Evolutionary conservation across 2,797 vertebrate species (phyloP).

Genomic region (Linurgus olivaceus): DNA sequence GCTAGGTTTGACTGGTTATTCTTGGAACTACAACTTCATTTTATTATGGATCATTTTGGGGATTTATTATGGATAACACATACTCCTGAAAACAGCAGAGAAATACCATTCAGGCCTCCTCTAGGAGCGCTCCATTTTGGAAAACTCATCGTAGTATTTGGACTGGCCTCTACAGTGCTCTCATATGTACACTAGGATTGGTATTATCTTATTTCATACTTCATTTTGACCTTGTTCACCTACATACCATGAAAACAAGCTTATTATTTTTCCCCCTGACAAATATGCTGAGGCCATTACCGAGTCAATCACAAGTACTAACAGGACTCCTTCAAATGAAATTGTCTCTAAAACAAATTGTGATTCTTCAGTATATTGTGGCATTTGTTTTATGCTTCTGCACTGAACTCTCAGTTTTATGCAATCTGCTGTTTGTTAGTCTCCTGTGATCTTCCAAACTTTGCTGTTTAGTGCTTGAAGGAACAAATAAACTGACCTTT

Average conservation of each 20-base stretch:
- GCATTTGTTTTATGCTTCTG: not conserved
- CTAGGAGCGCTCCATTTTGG: not conserved
- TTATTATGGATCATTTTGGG: not conserved
- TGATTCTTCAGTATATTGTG: not conserved
- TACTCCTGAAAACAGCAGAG: not conserved
- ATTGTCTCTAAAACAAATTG: not conserved
- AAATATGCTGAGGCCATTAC: conserved; percentile 13
- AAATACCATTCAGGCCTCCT: not conserved
- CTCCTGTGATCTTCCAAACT: not conserved
- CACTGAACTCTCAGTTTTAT: not conserved
- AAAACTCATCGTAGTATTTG: not conserved
- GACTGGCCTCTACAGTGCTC: not conserved
- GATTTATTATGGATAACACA: not conserved
- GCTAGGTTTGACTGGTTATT: not conserved
- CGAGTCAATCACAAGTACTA: conserved; percentile 18
- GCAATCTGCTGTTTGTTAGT: not conserved
- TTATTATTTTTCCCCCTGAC: conserved; percentile 15
- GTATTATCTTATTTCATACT: conserved; percentile 16
- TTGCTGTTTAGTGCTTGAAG: not conserved
- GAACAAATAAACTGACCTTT: not conserved
- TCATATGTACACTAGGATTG: conserved; percentile 23
- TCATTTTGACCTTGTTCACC: conserved; percentile 51
- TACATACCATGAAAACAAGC: conserved; percentile 48
- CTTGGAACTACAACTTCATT: not conserved
- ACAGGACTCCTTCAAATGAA: not conserved